These are phyloP conservation scores for Xenopus petersii DNA, from an alignment of 2,797 vertebrate genomes.

Conservation along the genomic window DNA sequence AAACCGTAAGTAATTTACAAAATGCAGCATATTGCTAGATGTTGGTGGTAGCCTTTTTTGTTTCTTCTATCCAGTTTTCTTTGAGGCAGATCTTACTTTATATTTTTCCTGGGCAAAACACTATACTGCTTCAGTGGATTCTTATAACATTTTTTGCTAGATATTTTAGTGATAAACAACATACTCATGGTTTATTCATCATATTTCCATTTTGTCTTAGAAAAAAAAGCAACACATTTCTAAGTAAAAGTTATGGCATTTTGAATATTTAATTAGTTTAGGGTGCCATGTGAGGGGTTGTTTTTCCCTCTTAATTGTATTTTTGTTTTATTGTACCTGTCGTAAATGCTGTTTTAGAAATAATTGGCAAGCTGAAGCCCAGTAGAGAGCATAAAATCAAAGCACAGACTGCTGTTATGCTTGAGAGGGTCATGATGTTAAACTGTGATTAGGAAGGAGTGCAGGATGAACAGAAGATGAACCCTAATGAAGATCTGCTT, in stretches of 20 bases:
- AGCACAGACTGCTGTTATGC: slow-evolving; percentile 10
- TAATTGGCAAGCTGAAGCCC: slow-evolving; percentile 12
- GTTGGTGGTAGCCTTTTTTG: too few relatives aligned
- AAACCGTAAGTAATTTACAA: slow-evolving; percentile 85
- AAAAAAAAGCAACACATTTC: neutral
- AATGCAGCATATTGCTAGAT: too few relatives aligned
- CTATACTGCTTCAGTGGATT: too few relatives aligned
- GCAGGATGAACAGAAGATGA: neutral
- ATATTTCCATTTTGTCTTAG: too few relatives aligned
- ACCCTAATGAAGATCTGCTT: neutral
- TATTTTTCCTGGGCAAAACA: too few relatives aligned
- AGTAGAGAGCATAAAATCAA: slow-evolving; percentile 23
- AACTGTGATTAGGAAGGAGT: slow-evolving; percentile 21
- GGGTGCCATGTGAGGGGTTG: too few relatives aligned
- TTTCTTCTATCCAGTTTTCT: too few relatives aligned
- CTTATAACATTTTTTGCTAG: too few relatives aligned
- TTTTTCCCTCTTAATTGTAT: too few relatives aligned
- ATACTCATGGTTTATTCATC: too few relatives aligned
- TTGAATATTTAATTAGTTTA: neutral
- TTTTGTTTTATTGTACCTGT: slow-evolving; percentile 6
- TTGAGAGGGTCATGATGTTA: slow-evolving; percentile 12
- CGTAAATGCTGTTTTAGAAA: slow-evolving; percentile 9
- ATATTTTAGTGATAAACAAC: too few relatives aligned
- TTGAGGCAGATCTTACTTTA: too few relatives aligned
- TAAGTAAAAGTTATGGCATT: neutral